phyloP scores from a whole-genome alignment of 2,888 invertebrate species.

The Synanthedon tipuliformis region DNA sequence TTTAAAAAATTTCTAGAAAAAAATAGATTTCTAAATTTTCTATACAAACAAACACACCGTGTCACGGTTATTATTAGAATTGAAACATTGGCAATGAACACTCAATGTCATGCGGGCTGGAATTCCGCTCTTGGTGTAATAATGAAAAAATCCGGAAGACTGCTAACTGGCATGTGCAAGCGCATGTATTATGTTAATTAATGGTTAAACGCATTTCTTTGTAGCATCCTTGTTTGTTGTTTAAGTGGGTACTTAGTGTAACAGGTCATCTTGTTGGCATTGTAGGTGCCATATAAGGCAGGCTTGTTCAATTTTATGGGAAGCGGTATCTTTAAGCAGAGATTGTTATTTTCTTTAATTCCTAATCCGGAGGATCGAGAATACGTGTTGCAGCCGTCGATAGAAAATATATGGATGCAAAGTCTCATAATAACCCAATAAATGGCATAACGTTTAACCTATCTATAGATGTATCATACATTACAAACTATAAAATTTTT shows the following conservation, averaged over 20 bases:
- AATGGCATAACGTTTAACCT: too few relatives aligned
- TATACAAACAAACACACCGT: conserved; percentile 7
- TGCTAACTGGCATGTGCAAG: conserved; percentile 20
- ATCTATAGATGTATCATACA: too few relatives aligned
- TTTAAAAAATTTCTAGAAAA: too few relatives aligned
- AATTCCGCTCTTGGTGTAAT: conserved; percentile 26
- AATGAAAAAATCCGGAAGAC: conserved; percentile 50
- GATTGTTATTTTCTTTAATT: conserved; percentile 7
- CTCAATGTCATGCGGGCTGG: conserved; percentile 38
- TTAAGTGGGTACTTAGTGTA: conserved; percentile 17
- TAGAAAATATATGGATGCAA: too few relatives aligned
- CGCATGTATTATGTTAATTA: conserved; percentile 57
- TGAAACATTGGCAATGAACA: conserved; percentile 24
- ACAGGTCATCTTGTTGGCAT: conserved; percentile 12
- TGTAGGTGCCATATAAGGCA: conserved; percentile 1
- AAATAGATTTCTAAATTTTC: neutral
- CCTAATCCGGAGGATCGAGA: conserved; percentile 8
- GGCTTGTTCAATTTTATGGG: conserved; percentile 9
- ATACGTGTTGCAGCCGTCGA: neutral
- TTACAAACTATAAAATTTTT: too few relatives aligned
- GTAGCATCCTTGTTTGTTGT: conserved; percentile 20
- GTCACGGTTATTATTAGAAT: conserved; percentile 14
- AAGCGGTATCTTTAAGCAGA: neutral
- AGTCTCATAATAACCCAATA: too few relatives aligned
- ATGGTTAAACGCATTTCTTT: conserved; percentile 6